phyloP scores from a whole-genome alignment of 2,113 vertebrate species.

The Naja naja region DNA sequence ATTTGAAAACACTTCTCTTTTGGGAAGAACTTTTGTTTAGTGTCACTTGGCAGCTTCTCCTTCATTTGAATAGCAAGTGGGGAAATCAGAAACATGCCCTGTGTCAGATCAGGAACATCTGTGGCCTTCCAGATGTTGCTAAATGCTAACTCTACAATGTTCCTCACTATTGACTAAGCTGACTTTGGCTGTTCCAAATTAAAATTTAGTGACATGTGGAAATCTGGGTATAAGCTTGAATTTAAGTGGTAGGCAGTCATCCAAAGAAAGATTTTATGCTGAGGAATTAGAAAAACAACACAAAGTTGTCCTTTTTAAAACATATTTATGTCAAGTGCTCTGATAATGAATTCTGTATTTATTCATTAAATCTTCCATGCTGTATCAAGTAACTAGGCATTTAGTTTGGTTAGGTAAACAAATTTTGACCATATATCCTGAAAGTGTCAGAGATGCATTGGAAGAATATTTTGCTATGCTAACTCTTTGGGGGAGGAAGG shows the following conservation, averaged over 20 bases:
- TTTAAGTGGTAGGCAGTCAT: neutral
- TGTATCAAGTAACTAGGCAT: conserved; percentile 35
- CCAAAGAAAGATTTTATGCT: neutral
- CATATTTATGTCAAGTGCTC: conserved; percentile 10
- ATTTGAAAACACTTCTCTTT: conserved; percentile 7
- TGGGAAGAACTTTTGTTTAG: neutral
- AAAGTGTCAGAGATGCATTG: conserved; percentile 38
- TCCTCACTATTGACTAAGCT: neutral
- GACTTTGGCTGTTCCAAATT: neutral
- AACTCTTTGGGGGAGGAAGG: neutral
- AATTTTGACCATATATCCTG: rapidly evolving
- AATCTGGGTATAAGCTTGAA: neutral
- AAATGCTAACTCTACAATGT: neutral
- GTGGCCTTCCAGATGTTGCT: neutral
- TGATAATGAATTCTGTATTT: conserved; percentile 25
- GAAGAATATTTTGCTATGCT: conserved; percentile 13
- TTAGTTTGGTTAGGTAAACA: conserved; percentile 25
- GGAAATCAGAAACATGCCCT: neutral
- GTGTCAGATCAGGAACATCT: neutral
- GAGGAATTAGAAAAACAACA: conserved; percentile 1
- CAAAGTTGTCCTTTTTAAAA: neutral
- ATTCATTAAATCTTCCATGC: conserved; percentile 43
- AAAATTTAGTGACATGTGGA: neutral
- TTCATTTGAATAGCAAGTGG: neutral
- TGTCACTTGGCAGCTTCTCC: neutral